Evolutionary conservation across 2,113 vertebrate species (phyloP).

Genomic region (Axis porcinus): DNA sequence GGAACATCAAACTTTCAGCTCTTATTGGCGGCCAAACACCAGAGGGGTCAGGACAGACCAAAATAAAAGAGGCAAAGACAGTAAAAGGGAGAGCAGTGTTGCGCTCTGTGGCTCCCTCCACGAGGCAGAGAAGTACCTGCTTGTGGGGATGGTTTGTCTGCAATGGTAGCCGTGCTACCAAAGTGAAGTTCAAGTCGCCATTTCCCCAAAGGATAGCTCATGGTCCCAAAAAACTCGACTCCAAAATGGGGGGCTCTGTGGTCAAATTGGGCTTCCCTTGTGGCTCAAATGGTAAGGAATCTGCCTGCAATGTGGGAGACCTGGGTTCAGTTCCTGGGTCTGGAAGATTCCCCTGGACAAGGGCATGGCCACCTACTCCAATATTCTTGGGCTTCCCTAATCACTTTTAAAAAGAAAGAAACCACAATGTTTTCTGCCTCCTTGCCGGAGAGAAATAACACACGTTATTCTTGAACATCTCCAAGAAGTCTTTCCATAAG

Average conservation of each 20-base stretch:
- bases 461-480: background rate
- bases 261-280: background rate
- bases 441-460: background rate
- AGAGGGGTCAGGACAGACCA: background rate
- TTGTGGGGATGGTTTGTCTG: fast-evolving
- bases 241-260: background rate
- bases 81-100: fast-evolving
- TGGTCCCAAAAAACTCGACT: background rate
- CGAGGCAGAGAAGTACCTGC: background rate
- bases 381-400: background rate
- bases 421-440: background rate
- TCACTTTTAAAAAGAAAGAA: background rate
- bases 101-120: fast-evolving
- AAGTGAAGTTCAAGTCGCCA: background rate
- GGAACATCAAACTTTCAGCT: background rate
- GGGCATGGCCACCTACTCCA: background rate
- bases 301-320: background rate
- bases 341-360: background rate
- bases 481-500: background rate
- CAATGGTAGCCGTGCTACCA: fast-evolving
- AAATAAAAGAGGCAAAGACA: background rate
- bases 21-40: background rate
- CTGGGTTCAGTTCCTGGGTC: background rate
- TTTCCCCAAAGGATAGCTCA: background rate
- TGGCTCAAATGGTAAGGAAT: background rate